phyloP scores from a whole-genome alignment of 2,888 invertebrate species.

The Morpho achilles region DNA sequence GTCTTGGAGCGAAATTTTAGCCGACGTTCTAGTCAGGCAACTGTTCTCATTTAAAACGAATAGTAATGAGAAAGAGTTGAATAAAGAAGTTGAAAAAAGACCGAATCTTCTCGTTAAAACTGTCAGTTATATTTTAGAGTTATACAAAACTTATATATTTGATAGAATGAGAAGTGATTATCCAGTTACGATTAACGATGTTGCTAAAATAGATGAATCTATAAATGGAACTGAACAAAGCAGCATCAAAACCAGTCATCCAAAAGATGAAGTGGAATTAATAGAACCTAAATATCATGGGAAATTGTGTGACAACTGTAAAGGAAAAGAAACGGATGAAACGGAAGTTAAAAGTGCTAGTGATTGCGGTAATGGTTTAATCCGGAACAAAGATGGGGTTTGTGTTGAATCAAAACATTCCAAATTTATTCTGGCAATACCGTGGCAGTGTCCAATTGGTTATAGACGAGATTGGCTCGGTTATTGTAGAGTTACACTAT shows the following conservation, averaged over 20 bases:
- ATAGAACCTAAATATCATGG: constrained; percentile 56
- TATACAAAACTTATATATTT: constrained; percentile 54
- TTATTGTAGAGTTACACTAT: constrained; percentile 47
- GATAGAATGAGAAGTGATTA: constrained; percentile 35
- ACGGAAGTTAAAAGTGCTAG: constrained; percentile 4
- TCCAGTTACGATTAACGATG: constrained; percentile 13
- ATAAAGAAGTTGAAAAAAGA: constrained; percentile 28
- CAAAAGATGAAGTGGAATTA: constrained; percentile 57
- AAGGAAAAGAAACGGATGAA: constrained; percentile 20
- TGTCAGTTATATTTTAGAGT: constrained; percentile 44
- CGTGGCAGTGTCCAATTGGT: constrained; percentile 57
- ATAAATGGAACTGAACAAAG: too few relatives aligned
- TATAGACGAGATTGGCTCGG: constrained; percentile 55
- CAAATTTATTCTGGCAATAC: constrained; percentile 53
- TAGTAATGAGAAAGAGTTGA: constrained; percentile 32
- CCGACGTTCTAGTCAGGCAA: constrained; percentile 57
- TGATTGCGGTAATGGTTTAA: constrained; percentile 44
- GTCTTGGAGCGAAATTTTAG: constrained; percentile 63
- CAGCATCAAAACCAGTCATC: constrained; percentile 12
- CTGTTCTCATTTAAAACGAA: constrained; percentile 45
- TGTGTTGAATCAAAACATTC: constrained; percentile 40
- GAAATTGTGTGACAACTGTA: constrained; percentile 36
- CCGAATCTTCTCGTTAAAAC: constrained; percentile 37
- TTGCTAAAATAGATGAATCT: background rate
- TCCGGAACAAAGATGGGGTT: constrained; percentile 41